Conservation (phyloP, 2,888 invertebrate genomes). For the Sphecodes monilicornis region DNA sequence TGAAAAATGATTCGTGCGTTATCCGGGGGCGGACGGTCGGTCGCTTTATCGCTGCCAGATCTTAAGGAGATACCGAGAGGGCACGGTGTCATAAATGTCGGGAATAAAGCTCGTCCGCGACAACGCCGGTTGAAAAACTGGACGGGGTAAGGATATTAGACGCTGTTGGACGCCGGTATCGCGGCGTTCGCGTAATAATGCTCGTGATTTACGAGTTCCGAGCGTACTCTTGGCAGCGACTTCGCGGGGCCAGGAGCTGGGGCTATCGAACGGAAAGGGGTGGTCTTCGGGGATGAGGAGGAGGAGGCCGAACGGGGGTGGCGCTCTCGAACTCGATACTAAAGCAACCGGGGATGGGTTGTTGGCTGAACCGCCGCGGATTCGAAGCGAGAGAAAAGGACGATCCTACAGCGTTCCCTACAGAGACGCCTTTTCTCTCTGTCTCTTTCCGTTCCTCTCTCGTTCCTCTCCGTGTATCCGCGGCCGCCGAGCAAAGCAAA, state of each 20-base stretch:
- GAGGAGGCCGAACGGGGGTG: slow-evolving; percentile 14
- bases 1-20: slow-evolving; percentile 19
- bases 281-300: slow-evolving; percentile 8
- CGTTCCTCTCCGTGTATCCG: slow-evolving; percentile 69
- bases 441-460: not conserved
- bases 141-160: slow-evolving; percentile 51
- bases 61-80: slow-evolving; percentile 54
- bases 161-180: slow-evolving; percentile 74
- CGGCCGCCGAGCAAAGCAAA: slow-evolving; percentile 80
- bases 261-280: slow-evolving; percentile 64
- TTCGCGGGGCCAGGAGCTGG: slow-evolving; percentile 55
- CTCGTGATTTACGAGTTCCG: slow-evolving; percentile 79
- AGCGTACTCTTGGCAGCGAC: slow-evolving; percentile 82
- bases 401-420: slow-evolving; percentile 45
- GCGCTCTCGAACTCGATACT: slow-evolving; percentile 65
- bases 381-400: slow-evolving; percentile 48
- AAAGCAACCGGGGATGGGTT: slow-evolving; percentile 55
- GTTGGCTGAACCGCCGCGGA: slow-evolving; percentile 70
- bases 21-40: slow-evolving; percentile 16
- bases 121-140: slow-evolving; percentile 51
- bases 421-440: not conserved
- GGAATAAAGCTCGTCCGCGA: slow-evolving; percentile 48
- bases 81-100: slow-evolving; percentile 43
- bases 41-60: slow-evolving; percentile 58
- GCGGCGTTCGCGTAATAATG: slow-evolving; percentile 81